Evolutionary conservation across 2,888 invertebrate genomes (phyloP).

Genomic region (Melitaea athalia): DNA sequence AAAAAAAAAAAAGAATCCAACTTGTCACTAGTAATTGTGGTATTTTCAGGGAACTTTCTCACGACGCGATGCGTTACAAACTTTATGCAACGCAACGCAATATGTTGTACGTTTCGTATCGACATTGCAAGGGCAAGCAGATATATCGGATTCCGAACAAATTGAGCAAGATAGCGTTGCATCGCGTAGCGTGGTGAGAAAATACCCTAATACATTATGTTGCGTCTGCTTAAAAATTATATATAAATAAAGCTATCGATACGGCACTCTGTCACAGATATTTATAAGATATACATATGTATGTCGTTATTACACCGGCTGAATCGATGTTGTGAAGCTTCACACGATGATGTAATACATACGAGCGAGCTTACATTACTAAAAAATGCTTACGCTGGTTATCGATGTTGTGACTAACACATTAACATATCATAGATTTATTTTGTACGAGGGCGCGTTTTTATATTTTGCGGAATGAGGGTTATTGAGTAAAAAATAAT

Average conservation of each 20-base stretch:
- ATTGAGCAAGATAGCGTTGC: slow-evolving; percentile 44
- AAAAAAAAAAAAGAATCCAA: slow-evolving; percentile 10
- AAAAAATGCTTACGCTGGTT: slow-evolving; percentile 36
- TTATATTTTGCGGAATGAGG: too few relatives aligned
- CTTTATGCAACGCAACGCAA: slow-evolving; percentile 48
- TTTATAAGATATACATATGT: slow-evolving; percentile 2
- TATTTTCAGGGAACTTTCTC: slow-evolving; percentile 50
- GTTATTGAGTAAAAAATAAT: too few relatives aligned
- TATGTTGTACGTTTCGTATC: slow-evolving; percentile 49
- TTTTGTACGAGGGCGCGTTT: not conserved
- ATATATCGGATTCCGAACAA: slow-evolving; percentile 42
- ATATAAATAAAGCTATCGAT: slow-evolving; percentile 14
- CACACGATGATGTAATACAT: slow-evolving; percentile 16
- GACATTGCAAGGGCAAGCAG: slow-evolving; percentile 45
- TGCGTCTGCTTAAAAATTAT: slow-evolving; percentile 40
- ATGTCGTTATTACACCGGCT: slow-evolving; percentile 24
- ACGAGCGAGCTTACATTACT: slow-evolving; percentile 33
- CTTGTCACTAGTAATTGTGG: slow-evolving; percentile 40
- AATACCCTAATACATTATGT: slow-evolving; percentile 44
- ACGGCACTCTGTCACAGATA: slow-evolving; percentile 20
- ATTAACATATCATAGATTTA: slow-evolving; percentile 25
- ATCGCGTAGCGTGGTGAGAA: slow-evolving; percentile 50
- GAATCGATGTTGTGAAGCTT: slow-evolving; percentile 38
- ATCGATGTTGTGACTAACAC: slow-evolving; percentile 31
- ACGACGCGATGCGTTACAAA: slow-evolving; percentile 50